Evolutionary conservation across 2,113 vertebrate genomes (phyloP).

Genomic region (Pomatorhinus ruficollis): DNA sequence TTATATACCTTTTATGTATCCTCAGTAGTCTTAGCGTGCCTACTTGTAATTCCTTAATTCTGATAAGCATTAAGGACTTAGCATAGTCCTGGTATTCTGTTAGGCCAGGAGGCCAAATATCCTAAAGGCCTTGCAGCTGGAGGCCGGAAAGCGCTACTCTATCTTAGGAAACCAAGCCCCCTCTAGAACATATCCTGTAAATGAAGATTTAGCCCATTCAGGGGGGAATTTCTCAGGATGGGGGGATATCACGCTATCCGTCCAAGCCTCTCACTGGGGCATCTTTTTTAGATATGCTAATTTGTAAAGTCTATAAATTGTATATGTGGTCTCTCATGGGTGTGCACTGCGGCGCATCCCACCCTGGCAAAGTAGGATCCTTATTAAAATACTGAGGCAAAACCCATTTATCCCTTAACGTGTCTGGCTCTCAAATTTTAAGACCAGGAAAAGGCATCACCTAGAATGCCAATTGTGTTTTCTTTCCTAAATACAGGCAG

Average conservation of each 20-base stretch:
- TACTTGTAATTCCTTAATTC: not conserved
- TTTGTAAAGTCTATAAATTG: not conserved
- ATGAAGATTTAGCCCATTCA: not conserved
- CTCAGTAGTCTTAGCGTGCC: not conserved
- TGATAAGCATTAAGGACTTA: not conserved
- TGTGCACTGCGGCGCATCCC: accelerated
- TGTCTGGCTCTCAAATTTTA: not conserved
- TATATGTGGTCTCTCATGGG: accelerated
- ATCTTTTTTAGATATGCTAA: not conserved
- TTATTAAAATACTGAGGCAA: not conserved
- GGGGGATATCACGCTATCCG: not conserved
- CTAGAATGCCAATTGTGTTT: not conserved
- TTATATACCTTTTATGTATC: not conserved
- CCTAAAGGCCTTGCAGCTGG: accelerated
- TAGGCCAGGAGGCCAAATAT: not conserved
- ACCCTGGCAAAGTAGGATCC: not conserved
- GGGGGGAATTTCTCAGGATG: not conserved
- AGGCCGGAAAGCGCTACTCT: accelerated
- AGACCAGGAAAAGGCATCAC: not conserved
- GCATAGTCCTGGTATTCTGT: not conserved
- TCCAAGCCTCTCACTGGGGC: not conserved
- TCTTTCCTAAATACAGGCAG: not conserved
- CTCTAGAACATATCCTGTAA: not conserved
- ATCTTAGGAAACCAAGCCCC: not conserved
- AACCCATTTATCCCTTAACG: not conserved